Evolutionary conservation across 2,888 invertebrate species (phyloP).

Genomic region (Tridacna gigas): DNA sequence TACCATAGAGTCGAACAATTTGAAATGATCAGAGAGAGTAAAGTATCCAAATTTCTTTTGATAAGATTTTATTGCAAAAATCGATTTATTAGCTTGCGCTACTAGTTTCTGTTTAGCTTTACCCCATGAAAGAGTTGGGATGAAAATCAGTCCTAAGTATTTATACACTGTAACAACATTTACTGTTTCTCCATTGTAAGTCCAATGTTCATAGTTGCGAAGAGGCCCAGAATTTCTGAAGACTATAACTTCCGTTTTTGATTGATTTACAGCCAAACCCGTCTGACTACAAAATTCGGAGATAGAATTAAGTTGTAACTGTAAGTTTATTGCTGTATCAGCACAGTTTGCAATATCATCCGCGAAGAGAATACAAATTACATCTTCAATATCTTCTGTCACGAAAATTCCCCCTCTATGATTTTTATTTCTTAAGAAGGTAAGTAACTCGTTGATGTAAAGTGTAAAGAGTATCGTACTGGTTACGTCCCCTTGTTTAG

Average conservation of each 20-base stretch:
- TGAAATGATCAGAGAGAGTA: slow-evolving; percentile 4
- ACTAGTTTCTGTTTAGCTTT: slow-evolving; percentile 23
- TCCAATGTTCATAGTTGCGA: slow-evolving; percentile 18
- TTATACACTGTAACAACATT: slow-evolving; percentile 10
- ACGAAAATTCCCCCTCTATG: slow-evolving; percentile 15
- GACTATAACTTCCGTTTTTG: too few species aligned
- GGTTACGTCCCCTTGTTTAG: slow-evolving; percentile 11
- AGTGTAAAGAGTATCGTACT: slow-evolving; percentile 17
- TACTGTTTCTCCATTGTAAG: neutral
- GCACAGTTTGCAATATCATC: slow-evolving; percentile 15
- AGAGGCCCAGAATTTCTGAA: slow-evolving; percentile 8
- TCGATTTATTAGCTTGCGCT: neutral
- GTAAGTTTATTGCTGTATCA: slow-evolving; percentile 15
- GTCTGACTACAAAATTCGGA: slow-evolving; percentile 14
- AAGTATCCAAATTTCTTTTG: slow-evolving; percentile 7
- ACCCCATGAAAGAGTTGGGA: neutral
- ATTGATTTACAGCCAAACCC: slow-evolving; percentile 15
- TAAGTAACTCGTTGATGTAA: slow-evolving; percentile 16
- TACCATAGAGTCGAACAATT: slow-evolving; percentile 24
- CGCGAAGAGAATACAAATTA: neutral
- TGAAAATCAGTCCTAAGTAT: slow-evolving; percentile 17
- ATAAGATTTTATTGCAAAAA: slow-evolving; percentile 6
- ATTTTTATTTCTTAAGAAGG: slow-evolving; percentile 6
- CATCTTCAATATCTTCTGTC: neutral
- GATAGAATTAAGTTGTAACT: slow-evolving; percentile 20